Base-by-base conservation (phyloP, 2,888 invertebrate species). In the Anorthoa munda region DNA sequence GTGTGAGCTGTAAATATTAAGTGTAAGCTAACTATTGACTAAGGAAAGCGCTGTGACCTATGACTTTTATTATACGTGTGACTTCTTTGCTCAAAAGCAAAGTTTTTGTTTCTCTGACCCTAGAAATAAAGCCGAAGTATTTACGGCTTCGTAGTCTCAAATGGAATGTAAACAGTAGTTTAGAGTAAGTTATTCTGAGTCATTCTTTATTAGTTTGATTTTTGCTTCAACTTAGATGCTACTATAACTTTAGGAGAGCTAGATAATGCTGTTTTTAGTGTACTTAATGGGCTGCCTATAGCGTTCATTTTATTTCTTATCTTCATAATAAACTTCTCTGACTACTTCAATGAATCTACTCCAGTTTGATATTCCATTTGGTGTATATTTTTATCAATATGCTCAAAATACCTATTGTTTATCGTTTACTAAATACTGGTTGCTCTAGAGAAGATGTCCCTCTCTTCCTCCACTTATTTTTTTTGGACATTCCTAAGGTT, bases 11-110 rank as follows among this genome's bases (percentile, higher is more conserved):
- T 95, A 95, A 90, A 95, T 95, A 95, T 75, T 90, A 89, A 82
- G 70, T 79, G 50, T 92, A 92, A 92, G 91, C 83, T 91, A 90
- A 87, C 87, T 88, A 88, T 87, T 84, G 72, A 87, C 87, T 92
- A 94, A 91, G 90, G 92, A 91, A 91, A 88, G 94, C 92, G 95
- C 95, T 95, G 95, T 95, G 95, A 94, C 89, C 93, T 92, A 89
- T 89, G 87, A 87, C 88, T 87, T 86, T 88, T 89, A 91, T 92
- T 92, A 91, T 90, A 92, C 90, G 87, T 86, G 84, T 90, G 89
- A 90, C 84, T 89, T 89, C 88, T 88, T 91, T 93, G 94, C 94
- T 95, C 94, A 93, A 94, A 81, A 82, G 84, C 82, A 65, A 84
- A 92, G 90, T 89, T 91, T 87, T 78, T 75, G 58, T 88, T 84